Evolutionary conservation across 1,140 invertebrate species (phyloP), one percentile per base, ranked within the genome.

Genomic region (Coelopa frigida): DNA sequence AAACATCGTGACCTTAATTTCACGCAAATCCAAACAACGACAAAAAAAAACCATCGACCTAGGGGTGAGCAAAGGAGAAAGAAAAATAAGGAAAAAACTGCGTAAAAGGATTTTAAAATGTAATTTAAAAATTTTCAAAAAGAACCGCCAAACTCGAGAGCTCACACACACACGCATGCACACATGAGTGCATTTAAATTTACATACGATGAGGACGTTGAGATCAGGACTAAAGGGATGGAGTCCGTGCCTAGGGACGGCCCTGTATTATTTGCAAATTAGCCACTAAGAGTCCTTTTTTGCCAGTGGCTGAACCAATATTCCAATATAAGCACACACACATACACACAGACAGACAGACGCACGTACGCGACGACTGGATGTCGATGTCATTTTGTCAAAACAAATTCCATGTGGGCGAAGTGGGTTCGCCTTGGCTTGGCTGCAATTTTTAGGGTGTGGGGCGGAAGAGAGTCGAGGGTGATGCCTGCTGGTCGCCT

Each of bases 1-100:
- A 46, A 51, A 59, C 59, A 56, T 56, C 62, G 59, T 61, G 62
- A 66, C 62, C 62, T 66, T 62, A 66, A 66, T 66, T 66, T 66
- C n/a, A n/a, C n/a, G 62, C 46, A 45, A 61, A 66, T 58, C 55
- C 61, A 62, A 66, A 66, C 54, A 62, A 49, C 51, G 54, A 45
- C 20, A 44, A 40, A 22, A 41, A 38, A 49, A 44, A 31, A 46
- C 51, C 40, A n/a, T n/a, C n/a, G n/a, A n/a, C n/a, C n/a, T n/a
- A n/a, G n/a, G n/a, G n/a, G n/a, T n/a, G n/a, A 20, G n/a, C 37
- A 24, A 48, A 39, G 21, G 20, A 36, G 38, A 29, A 27, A 32
- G 47, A 45, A 47, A 32, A 46, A 53, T 44, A 50, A 23, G 17
- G 21, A 48, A 49, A 33, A 46, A 44, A 53, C 44, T 47, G 31